Evolutionary conservation across 1,140 invertebrate genomes (phyloP), one percentile per base, ranked within the genome.

Genomic region (Mycetomoellerius zeteki): DNA sequence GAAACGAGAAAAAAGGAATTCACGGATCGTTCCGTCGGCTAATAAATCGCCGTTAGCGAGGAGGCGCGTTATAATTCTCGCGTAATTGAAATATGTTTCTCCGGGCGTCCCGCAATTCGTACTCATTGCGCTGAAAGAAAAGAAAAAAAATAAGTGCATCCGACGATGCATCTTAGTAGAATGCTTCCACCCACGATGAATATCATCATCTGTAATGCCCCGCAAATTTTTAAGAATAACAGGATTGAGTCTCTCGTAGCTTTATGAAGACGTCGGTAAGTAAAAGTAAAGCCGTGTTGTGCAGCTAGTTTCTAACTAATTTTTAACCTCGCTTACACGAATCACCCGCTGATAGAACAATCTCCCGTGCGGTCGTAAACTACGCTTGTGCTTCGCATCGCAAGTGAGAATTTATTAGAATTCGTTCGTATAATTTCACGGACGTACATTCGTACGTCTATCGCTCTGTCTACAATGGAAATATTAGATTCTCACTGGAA

Each of bases 71-170:
- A 84, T 84, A 84, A 84, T 84, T 84, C 80, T 84, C 67, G 80
- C 80, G 80, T 84, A 84, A 84, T 84, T 84, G 80, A 84, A 84
- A 84, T 84, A 84, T 84, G 80, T 84, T 84, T 73, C 80, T 73
- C 80, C 80, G 80, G 54, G 67, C 80, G 69, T 84, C 30, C 77
- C 69, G 80, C 80, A 84, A 84, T 84, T 84, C 80, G 80, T 84
- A 84, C 80, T 84, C 80, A 84, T 84, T 84, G 80, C 67, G 67
- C 67, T 81, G 52, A 62, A 84, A 50, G 24, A 6, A 73, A 27
- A 24, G 37, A 1, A n/a, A 47, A 69, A 64, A 67, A 72, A 24
- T 47, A 84, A 84, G 69, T 30, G 54, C 24, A 21, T 56, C 54
- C 69, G n/a, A 73, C 80, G 27, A 84, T 84, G 80, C 54, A 33